Conservation (phyloP, 2,113 vertebrate genomes). For the Phrynosoma blainvillii region DNA sequence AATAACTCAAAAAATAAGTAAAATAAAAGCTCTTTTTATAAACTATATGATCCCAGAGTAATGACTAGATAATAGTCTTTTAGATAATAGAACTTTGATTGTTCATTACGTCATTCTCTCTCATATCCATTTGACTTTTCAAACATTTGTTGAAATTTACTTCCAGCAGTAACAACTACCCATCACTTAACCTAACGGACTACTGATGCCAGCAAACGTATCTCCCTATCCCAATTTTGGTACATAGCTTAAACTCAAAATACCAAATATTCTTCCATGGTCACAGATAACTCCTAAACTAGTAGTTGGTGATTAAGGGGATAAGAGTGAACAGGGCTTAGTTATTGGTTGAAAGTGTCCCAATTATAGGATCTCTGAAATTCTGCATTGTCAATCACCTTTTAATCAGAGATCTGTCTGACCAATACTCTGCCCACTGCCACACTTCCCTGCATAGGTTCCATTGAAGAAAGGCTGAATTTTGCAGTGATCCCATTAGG, state of each 20-base stretch:
- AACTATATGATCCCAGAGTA: background rate
- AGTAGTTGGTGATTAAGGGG: background rate
- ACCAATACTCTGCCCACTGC: rapidly evolving
- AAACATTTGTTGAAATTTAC: background rate
- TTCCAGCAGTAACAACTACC: background rate
- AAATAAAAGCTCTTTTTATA: background rate
- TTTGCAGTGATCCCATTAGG: background rate
- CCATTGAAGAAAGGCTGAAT: background rate
- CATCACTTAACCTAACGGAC: background rate
- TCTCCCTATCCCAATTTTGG: background rate
- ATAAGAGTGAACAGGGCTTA: rapidly evolving
- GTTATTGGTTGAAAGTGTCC: background rate
- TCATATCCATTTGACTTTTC: background rate
- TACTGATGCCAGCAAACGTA: background rate
- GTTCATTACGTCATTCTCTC: background rate
- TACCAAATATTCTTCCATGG: background rate
- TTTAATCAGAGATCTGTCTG: background rate
- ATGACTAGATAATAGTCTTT: background rate
- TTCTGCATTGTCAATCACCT: background rate
- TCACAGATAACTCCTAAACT: background rate
- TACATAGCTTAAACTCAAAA: background rate
- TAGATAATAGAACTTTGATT: background rate
- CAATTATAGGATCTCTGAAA: rapidly evolving
- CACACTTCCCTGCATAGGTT: background rate
- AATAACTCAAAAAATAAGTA: background rate